These are phyloP conservation scores for Orius laevigatus DNA, from an alignment of 1,140 invertebrate genomes.

Conservation along the genomic window DNA sequence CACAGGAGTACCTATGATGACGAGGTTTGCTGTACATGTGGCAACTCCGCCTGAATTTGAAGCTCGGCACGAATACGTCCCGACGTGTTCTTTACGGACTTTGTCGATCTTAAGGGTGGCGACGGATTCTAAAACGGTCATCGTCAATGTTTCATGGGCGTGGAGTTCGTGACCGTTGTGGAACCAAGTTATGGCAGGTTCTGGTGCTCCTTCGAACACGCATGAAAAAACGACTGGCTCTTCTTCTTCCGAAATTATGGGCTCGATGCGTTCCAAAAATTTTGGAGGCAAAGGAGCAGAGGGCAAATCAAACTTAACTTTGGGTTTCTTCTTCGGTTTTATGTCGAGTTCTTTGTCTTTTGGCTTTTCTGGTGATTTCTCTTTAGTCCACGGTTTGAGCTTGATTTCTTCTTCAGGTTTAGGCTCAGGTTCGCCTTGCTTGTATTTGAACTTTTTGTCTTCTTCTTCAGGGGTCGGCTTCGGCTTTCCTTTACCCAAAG, in stretches of 20 bases:
- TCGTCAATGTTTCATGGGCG: conserved; percentile 41
- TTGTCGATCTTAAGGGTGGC: conserved; percentile 46
- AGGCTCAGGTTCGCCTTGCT: conserved; percentile 25
- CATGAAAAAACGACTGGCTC: conserved; percentile 45
- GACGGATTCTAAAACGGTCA: conserved; percentile 39
- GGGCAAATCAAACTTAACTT: conserved; percentile 20
- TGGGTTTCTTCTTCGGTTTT: conserved; percentile 18
- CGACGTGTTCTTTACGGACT: conserved; percentile 48
- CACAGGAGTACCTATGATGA: conserved; percentile 40
- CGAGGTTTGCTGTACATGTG: conserved; percentile 57
- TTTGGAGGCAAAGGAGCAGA: conserved; percentile 36
- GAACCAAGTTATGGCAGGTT: conserved; percentile 59
- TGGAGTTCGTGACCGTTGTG: conserved; percentile 51
- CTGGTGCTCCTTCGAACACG: conserved; percentile 47
- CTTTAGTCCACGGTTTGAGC: conserved; percentile 21
- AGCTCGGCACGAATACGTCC: conserved; percentile 62
- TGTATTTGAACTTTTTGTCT: conserved; percentile 29
- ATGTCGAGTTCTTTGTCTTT: conserved; percentile 24
- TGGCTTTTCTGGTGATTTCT: conserved; percentile 16
- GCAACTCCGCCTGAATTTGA: conserved; percentile 59
- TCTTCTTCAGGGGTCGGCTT: conserved; percentile 24
- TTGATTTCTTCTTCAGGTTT: conserved; percentile 22
- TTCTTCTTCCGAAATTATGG: conserved; percentile 41
- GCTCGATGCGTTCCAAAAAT: conserved; percentile 51
- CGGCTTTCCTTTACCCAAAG: conserved; percentile 26